Conservation (phyloP, 2,888 invertebrate genomes). For the Cantharis nigra region DNA sequence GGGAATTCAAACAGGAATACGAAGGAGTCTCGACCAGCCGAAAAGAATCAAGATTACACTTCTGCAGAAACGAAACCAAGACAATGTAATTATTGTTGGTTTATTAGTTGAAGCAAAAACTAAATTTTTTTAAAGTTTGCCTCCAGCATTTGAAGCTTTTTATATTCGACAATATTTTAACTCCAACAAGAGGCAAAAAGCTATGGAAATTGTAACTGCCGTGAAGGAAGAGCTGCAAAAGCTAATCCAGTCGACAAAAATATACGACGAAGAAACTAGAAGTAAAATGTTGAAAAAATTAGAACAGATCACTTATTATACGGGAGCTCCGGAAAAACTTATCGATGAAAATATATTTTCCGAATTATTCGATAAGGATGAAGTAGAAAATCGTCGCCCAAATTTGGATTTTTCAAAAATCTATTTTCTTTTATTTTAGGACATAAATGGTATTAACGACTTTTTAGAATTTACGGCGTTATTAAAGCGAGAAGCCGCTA, state of each 20-base stretch:
- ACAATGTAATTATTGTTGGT: constrained; percentile 2
- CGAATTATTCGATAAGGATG: constrained; percentile 6
- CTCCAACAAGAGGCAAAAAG: not conserved
- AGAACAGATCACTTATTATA: constrained; percentile 7
- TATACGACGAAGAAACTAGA: constrained; percentile 21
- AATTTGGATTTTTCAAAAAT: not conserved
- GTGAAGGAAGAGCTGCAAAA: constrained; percentile 5
- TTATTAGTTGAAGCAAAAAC: not conserved
- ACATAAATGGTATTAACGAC: constrained; percentile 5
- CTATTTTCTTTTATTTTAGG: constrained; percentile 5
- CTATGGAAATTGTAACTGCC: not conserved
- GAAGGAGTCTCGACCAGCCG: not conserved
- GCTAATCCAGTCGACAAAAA: constrained; percentile 10
- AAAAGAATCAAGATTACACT: not conserved
- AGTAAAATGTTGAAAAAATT: constrained; percentile 17
- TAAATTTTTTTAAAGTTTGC: constrained; percentile 6
- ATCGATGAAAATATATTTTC: constrained; percentile 8
- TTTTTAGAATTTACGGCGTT: constrained; percentile 13
- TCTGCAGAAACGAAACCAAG: constrained; percentile 17
- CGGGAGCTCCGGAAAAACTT: constrained; percentile 14
- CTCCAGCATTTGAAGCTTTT: constrained; percentile 11
- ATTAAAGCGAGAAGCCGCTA: constrained; percentile 5
- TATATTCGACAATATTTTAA: constrained; percentile 16
- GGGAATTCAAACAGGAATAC: constrained; percentile 2
- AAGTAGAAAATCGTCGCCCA: constrained; percentile 1